These are phyloP conservation scores for Strix aluco DNA, from an alignment of 2,113 vertebrate species.

Conservation along the genomic window DNA sequence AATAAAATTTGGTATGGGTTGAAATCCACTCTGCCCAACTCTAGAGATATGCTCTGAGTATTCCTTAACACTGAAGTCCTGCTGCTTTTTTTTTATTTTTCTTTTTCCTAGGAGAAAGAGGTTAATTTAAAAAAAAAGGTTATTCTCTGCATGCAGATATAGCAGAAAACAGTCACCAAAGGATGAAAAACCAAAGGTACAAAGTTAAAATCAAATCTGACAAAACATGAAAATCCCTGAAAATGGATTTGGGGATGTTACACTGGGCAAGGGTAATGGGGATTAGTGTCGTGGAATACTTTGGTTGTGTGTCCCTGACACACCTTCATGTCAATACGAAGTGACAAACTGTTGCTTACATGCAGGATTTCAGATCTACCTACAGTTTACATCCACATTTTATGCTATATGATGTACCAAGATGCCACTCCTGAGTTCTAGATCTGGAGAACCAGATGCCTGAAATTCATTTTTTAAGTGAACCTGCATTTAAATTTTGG, in stretches of 20 bases:
- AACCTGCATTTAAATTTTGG: background rate
- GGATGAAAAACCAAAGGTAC: background rate
- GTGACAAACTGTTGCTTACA: background rate
- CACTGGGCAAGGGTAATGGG: background rate
- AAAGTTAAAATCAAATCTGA: background rate
- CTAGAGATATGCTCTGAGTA: background rate
- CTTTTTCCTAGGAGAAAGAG: background rate
- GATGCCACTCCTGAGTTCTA: background rate
- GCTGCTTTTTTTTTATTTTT: background rate
- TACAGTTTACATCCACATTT: background rate
- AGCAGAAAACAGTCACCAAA: background rate
- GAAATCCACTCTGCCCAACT: background rate
- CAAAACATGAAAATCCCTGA: background rate
- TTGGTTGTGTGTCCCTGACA: background rate
- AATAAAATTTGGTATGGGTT: background rate
- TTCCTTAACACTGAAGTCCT: background rate
- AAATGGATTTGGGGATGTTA: background rate
- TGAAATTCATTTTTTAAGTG: background rate
- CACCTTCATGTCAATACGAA: background rate
- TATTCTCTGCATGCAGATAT: background rate
- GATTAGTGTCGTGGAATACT: background rate
- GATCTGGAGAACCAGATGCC: background rate
- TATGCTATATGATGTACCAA: background rate
- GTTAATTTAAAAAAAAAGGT: background rate
- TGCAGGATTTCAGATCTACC: background rate